phyloP scores from a whole-genome alignment of 2,888 invertebrate genomes.

The Drosophila melanocephala region DNA sequence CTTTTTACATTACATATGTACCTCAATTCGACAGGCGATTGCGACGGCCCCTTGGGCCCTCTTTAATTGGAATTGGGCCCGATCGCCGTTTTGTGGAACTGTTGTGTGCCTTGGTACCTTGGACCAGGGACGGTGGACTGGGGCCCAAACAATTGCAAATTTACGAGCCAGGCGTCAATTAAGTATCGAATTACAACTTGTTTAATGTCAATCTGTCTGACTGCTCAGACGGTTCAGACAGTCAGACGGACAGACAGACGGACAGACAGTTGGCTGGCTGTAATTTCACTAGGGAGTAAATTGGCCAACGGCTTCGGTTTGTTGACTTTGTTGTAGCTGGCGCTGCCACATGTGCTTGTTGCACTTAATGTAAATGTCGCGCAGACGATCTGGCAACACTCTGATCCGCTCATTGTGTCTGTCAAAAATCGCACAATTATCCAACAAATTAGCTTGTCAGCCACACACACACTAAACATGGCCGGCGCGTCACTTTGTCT shows the following conservation, averaged over 20 bases:
- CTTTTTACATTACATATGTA: constrained; percentile 72
- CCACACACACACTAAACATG: constrained; percentile 60
- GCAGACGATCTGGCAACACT: constrained; percentile 57
- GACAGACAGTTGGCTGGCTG: constrained; percentile 23
- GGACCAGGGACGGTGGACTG: background rate
- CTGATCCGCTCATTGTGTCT: constrained; percentile 34
- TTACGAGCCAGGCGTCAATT: constrained; percentile 86
- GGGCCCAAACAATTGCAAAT: constrained; percentile 80
- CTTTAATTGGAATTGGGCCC: constrained; percentile 77
- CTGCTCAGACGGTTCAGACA: constrained; percentile 13
- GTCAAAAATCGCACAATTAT: constrained; percentile 74
- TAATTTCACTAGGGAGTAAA: constrained; percentile 72
- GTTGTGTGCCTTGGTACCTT: constrained; percentile 12
- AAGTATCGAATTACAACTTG: constrained; percentile 86
- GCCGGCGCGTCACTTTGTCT: constrained; percentile 70
- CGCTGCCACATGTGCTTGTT: constrained; percentile 33
- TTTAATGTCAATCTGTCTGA: constrained; percentile 83
- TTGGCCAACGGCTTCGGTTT: constrained; percentile 72
- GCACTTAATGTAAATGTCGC: constrained; percentile 8
- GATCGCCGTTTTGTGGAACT: constrained; percentile 39
- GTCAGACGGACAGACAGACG: background rate
- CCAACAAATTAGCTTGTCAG: constrained; percentile 75
- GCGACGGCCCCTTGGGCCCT: constrained; percentile 76
- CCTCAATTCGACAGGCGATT: constrained; percentile 79
- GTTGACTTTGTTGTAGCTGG: constrained; percentile 37